These are phyloP conservation scores for Piscicola geometra DNA, from an alignment of 2,888 invertebrate genomes.

Conservation along the genomic window DNA sequence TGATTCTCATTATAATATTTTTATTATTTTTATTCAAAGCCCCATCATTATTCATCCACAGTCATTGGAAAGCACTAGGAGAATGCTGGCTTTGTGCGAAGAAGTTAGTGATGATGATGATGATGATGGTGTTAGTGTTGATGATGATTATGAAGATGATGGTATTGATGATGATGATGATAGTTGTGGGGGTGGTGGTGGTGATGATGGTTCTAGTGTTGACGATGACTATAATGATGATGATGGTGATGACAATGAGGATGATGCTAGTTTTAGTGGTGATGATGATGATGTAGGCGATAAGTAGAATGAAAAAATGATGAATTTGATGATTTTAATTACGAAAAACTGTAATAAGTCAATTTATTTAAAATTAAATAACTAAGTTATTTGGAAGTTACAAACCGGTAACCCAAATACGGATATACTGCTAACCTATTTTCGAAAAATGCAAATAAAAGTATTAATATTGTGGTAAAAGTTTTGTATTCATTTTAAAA, in stretches of 20 bases:
- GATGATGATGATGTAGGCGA: not conserved
- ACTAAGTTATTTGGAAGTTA: not conserved
- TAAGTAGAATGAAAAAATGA: too few relatives aligned
- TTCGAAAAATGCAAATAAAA: too few relatives aligned
- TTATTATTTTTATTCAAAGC: not conserved
- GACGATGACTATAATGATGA: not conserved
- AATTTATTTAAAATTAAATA: not conserved
- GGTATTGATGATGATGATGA: not conserved
- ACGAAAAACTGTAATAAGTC: too few relatives aligned
- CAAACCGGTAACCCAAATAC: not conserved
- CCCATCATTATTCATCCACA: conserved; percentile 45
- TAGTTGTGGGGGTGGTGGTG: not conserved
- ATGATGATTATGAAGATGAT: conserved; percentile 3
- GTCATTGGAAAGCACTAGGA: conserved; percentile 55
- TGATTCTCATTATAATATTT: not conserved
- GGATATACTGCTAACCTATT: not conserved
- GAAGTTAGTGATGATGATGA: conserved; percentile 47
- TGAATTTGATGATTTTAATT: too few relatives aligned
- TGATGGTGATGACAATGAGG: too few relatives aligned
- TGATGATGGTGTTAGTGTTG: not conserved
- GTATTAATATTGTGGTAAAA: too few relatives aligned
- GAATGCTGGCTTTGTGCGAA: conserved; percentile 55
- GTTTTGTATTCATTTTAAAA: too few relatives aligned
- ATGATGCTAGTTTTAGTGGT: too few relatives aligned
- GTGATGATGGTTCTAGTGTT: not conserved